These are phyloP conservation scores for Castor canadensis DNA, from an alignment of 2,113 vertebrate species.

Conservation along the genomic window DNA sequence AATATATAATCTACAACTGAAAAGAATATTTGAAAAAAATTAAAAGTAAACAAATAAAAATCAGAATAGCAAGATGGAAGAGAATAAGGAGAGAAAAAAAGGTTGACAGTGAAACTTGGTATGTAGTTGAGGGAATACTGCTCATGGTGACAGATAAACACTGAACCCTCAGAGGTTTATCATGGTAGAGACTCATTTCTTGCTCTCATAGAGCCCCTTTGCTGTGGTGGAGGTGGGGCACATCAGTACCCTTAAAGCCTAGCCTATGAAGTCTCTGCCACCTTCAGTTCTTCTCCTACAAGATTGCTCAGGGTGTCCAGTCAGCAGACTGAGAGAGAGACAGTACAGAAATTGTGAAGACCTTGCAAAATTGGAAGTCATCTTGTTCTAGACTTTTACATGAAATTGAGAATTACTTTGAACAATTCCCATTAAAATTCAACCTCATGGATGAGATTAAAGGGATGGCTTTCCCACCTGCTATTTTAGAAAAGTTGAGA, in stretches of 20 bases:
- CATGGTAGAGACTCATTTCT: neutral
- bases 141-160: neutral
- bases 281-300: neutral
- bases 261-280: rapidly evolving
- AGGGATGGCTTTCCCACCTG: neutral
- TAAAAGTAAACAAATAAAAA: neutral
- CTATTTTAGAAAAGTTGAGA: neutral
- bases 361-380: neutral
- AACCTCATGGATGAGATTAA: neutral
- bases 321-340: neutral
- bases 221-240: neutral
- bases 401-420: neutral
- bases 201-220: neutral
- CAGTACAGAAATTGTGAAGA: neutral
- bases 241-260: neutral
- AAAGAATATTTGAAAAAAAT: neutral
- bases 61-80: neutral
- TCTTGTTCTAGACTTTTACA: neutral
- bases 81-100: neutral
- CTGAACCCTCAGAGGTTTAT: neutral
- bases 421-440: neutral
- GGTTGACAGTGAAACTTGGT: neutral
- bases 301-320: neutral
- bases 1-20: neutral
- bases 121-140: neutral